Percentiles rank a stretch among this genome's conserved stretches.
Conservation (phyloP, 2,113 vertebrate genomes). For the Baryphthengus martii region DNA sequence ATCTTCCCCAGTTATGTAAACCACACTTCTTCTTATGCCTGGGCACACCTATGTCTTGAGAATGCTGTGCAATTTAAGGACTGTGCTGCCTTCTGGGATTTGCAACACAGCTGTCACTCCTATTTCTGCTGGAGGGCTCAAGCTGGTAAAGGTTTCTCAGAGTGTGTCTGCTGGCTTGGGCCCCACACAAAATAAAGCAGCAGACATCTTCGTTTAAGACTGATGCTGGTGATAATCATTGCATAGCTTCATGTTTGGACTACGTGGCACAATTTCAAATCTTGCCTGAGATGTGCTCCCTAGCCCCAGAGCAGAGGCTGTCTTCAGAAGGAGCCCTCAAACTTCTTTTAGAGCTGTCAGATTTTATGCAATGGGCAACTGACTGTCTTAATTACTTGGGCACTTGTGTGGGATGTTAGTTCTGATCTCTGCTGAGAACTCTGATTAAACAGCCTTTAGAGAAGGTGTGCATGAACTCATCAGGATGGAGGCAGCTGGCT, state of each 20-base stretch:
- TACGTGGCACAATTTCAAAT: not conserved
- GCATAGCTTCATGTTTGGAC: not conserved
- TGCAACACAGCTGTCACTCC: not conserved
- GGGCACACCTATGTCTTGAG: not conserved
- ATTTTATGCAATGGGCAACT: not conserved
- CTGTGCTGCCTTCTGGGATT: not conserved
- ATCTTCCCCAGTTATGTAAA: not conserved
- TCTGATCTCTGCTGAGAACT: slow-evolving; percentile 6
- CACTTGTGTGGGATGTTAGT: not conserved
- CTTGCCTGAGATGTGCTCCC: not conserved
- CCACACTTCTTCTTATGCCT: not conserved
- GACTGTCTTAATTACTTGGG: not conserved
- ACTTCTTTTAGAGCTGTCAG: not conserved
- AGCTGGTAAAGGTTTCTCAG: not conserved
- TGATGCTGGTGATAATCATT: not conserved
- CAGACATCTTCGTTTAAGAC: not conserved
- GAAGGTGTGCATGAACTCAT: not conserved
- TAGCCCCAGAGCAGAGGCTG: not conserved
- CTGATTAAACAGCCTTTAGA: not conserved
- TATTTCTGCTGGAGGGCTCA: not conserved
- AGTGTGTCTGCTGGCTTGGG: not conserved
- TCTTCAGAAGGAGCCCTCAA: not conserved
- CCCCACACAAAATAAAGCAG: not conserved
- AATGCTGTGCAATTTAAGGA: not conserved
- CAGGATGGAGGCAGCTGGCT: not conserved